A percentile compares a stretch with the other conserved stretches of the same genome.
Conservation (phyloP, 2,888 invertebrate species). For the Agrochola macilenta region DNA sequence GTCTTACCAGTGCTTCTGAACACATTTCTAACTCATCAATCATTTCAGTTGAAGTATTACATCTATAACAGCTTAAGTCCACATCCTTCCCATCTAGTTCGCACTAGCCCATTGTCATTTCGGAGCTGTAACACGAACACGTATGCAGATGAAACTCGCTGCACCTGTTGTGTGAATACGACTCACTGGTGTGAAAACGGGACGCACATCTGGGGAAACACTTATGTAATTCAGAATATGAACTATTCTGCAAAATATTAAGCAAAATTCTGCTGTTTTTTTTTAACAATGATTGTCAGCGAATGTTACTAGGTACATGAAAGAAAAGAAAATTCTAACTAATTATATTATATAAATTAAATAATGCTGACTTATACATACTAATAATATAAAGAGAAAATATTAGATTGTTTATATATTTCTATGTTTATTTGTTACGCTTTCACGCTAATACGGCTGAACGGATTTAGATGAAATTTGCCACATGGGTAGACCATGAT, state of each 20-base stretch:
- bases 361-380: no score
- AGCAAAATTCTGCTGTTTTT: background rate
- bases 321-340: background rate
- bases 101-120: constrained; percentile 34
- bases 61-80: constrained; percentile 1
- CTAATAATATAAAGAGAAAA: no score
- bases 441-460: no score
- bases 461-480: no score
- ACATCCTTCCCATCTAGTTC: background rate
- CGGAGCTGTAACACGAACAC: background rate
- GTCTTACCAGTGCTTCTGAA: background rate
- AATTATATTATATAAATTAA: no score
- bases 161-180: constrained; percentile 53
- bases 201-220: constrained; percentile 32
- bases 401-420: no score
- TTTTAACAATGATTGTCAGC: no score
- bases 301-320: background rate
- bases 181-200: constrained; percentile 33
- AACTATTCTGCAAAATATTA: constrained; percentile 8
- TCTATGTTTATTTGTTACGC: no score
- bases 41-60: constrained; percentile 2
- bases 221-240: constrained; percentile 25
- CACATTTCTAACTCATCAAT: constrained; percentile 23
- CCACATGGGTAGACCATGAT: no score
- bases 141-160: constrained; percentile 34